Percentiles rank a stretch among this genome's conserved stretches.
phyloP scores from a whole-genome alignment of 2,113 vertebrate genomes.

The Zeus faber region DNA sequence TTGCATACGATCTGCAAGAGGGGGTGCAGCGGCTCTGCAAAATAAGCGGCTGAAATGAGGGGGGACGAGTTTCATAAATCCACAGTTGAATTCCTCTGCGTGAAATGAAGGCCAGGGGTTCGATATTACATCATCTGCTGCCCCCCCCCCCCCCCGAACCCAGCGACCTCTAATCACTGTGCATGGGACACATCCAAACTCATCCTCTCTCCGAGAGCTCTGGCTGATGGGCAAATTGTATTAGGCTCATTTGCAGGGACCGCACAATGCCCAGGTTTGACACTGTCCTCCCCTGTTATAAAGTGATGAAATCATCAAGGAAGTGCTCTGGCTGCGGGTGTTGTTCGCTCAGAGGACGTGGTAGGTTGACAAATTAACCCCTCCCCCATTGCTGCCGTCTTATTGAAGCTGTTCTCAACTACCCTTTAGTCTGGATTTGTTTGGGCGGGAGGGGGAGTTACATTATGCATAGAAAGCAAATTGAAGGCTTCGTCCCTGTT shows the following conservation, averaged over 20 bases:
- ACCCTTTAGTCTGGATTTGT: conserved; percentile 62
- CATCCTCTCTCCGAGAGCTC: conserved; percentile 66
- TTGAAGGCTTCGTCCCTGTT: conserved; percentile 63
- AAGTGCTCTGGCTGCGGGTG: conserved; percentile 64
- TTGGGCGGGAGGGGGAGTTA: conserved; percentile 25
- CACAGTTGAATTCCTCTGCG: conserved; percentile 39
- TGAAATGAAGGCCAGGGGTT: conserved; percentile 43
- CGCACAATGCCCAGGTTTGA: conserved; percentile 69
- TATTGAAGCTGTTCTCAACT: conserved; percentile 59
- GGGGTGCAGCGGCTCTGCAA: background rate
- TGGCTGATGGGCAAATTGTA: conserved; percentile 67
- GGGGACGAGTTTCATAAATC: conserved; percentile 50
- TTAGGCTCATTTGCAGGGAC: conserved; percentile 74
- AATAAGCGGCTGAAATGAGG: conserved; percentile 34
- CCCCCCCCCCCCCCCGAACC: conserved; percentile 18
- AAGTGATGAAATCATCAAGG: conserved; percentile 78
- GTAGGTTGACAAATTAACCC: conserved; percentile 64
- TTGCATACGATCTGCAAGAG: background rate
- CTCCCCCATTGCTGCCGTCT: conserved; percentile 46
- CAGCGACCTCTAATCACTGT: conserved; percentile 54
- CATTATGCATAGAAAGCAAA: conserved; percentile 65
- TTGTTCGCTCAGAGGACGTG: conserved; percentile 60
- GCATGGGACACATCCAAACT: conserved; percentile 66
- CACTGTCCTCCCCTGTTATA: conserved; percentile 69
- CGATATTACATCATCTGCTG: conserved; percentile 39